phyloP scores from a whole-genome alignment of 2,888 invertebrate species.

The Rhamphomyia laevipes region DNA sequence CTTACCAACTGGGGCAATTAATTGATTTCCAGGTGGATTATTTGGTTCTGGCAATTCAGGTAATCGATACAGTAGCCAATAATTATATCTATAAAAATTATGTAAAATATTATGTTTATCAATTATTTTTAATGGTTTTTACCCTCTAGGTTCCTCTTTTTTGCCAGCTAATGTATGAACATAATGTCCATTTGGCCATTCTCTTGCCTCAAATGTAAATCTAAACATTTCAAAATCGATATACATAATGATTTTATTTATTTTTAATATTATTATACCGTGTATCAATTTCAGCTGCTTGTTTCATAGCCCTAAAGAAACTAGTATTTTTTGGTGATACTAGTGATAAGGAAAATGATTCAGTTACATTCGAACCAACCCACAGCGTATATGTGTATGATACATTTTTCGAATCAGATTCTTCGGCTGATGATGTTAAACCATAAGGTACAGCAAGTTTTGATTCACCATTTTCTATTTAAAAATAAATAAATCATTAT shows the following conservation, averaged over 20 bases:
- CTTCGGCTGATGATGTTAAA: conserved; percentile 34
- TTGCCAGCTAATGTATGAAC: conserved; percentile 64
- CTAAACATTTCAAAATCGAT: conserved; percentile 21
- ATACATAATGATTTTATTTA: conserved; percentile 18
- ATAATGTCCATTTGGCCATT: conserved; percentile 89
- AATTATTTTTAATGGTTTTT: conserved; percentile 2
- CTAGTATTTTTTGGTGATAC: conserved; percentile 59
- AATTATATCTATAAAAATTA: conserved; percentile 53
- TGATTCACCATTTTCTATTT: conserved; percentile 35
- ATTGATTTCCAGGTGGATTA: conserved; percentile 73
- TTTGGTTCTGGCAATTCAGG: conserved; percentile 68
- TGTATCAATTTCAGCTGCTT: conserved; percentile 69
- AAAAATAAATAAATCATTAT: background rate
- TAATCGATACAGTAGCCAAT: conserved; percentile 78
- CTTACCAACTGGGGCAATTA: conserved; percentile 79
- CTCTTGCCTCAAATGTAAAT: conserved; percentile 65
- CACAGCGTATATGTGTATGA: conserved; percentile 76
- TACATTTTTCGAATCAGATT: conserved; percentile 46
- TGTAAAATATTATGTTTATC: background rate
- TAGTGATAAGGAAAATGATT: conserved; percentile 65
- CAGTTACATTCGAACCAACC: conserved; percentile 77
- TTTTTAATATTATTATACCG: conserved; percentile 21
- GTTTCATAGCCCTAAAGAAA: conserved; percentile 65
- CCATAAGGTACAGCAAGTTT: conserved; percentile 37
- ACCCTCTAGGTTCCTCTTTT: conserved; percentile 38